Evolutionary conservation across 2,113 vertebrate genomes (phyloP).

Genomic region (Hucho hucho): DNA sequence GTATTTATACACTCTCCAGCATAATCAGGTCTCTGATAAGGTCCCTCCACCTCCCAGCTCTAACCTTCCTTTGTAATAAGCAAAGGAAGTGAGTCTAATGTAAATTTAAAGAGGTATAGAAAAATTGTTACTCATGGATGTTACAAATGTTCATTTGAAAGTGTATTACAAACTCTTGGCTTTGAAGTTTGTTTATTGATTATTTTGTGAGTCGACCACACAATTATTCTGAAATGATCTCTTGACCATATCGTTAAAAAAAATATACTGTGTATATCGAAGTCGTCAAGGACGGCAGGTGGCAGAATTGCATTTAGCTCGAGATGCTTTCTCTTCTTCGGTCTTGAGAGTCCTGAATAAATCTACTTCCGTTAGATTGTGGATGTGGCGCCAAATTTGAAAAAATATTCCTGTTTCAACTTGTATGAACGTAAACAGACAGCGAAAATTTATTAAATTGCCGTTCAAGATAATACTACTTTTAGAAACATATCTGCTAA

Average conservation of each 20-base stretch:
- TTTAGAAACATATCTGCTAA: not conserved
- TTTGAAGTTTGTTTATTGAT: not conserved
- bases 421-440: conserved; percentile 17
- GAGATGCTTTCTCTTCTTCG: not conserved
- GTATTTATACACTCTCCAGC: conserved; percentile 51
- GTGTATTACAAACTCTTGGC: not conserved
- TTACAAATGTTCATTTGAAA: not conserved
- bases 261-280: too few species aligned
- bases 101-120: not conserved
- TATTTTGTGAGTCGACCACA: not conserved
- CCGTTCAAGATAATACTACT: not conserved
- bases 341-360: too few species aligned
- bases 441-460: not conserved
- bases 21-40: conserved; percentile 51
- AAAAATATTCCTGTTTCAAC: too few species aligned
- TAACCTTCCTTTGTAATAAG: not conserved
- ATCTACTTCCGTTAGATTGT: too few species aligned
- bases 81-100: not conserved
- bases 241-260: too few species aligned
- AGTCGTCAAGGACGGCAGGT: not conserved
- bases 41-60: conserved; percentile 12
- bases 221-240: not conserved
- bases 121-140: not conserved
- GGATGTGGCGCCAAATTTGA: conserved; percentile 65
- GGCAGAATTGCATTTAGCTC: not conserved